Evolutionary conservation across 2,888 invertebrate genomes (phyloP), one percentile per base, ranked within the genome.

Genomic region (Troides helena): DNA sequence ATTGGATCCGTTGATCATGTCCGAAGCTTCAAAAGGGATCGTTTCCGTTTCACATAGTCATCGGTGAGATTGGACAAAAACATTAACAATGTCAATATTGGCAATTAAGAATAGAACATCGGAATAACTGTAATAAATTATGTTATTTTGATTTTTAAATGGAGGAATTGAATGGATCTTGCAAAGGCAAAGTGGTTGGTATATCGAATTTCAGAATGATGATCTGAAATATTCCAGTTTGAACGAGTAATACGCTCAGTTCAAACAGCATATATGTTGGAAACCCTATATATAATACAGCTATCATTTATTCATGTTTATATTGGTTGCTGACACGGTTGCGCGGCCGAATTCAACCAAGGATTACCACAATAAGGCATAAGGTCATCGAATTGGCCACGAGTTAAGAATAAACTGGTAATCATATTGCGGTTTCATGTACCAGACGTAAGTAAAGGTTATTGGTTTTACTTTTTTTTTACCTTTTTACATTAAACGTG

Each of bases 1-100:
- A 91, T 92, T 92, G 90, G 79, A 74, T 58, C 81, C 73, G 81
- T 83, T 88, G 86, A 87, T 84, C 84, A 81, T 81, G 79, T 80
- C 77, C 80, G 81, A 84, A 84, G 84, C 82, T 79, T 77, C 81
- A 81, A 82, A 85, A 85, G 81, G 82, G 81, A 73, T 81, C 79
- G 80, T 85, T 87, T 89, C 89, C 89, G 86, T 82, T 88, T 89
- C 87, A 84, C 89, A 86, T 80, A 86, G 85, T 84, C 86, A 85
- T 80, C 78, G 71, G 74, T 77, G 73, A 72, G 67, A 67, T 8
- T 50, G 50, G 18, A 50, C 50, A 50, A 12, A 50, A 50, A 2
- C 18, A 50, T 50, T 50, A 1, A 25, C 0, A 12, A 39, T 12
- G 1, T 43, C 25, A 30, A 25, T 25, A 65, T 58, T 0, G 6